These are phyloP conservation scores for Tiliacea aurago DNA, from an alignment of 2,888 invertebrate species.

Conservation along the genomic window DNA sequence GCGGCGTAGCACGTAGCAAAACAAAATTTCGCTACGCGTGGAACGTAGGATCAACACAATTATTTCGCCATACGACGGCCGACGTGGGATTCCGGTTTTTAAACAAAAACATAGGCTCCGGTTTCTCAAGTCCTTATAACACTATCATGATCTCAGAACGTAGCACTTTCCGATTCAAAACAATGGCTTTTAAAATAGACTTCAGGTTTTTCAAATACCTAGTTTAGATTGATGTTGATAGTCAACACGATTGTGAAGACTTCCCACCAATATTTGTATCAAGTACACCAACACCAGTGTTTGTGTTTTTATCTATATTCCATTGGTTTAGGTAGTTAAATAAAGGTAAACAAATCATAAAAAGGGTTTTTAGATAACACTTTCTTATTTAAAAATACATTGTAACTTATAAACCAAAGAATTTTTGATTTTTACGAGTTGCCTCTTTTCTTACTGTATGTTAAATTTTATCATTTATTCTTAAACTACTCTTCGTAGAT, in stretches of 20 bases:
- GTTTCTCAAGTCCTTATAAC: not conserved
- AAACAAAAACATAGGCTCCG: not conserved
- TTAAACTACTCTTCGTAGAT: too few species aligned
- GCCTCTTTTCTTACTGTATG: too few species aligned
- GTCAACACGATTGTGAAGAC: not conserved
- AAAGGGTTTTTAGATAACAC: too few species aligned
- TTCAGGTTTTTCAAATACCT: not conserved
- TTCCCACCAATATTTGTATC: not conserved
- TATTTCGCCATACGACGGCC: not conserved
- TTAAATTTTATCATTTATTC: too few species aligned
- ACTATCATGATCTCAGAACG: not conserved
- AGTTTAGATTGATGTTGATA: slow-evolving; percentile 8
- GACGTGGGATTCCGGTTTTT: not conserved
- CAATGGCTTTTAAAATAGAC: slow-evolving; percentile 8
- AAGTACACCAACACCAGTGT: too few species aligned
- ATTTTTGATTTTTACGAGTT: too few species aligned
- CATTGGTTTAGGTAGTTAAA: too few species aligned
- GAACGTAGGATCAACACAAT: not conserved
- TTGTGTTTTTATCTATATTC: too few species aligned
- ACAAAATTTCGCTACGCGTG: not conserved
- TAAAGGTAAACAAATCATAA: too few species aligned
- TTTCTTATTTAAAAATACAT: too few species aligned
- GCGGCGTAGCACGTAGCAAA: not conserved
- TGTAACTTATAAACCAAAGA: too few species aligned
- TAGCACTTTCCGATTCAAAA: slow-evolving; percentile 4